Conservation (phyloP, 2,888 invertebrate species). For the Athalia cordata region DNA sequence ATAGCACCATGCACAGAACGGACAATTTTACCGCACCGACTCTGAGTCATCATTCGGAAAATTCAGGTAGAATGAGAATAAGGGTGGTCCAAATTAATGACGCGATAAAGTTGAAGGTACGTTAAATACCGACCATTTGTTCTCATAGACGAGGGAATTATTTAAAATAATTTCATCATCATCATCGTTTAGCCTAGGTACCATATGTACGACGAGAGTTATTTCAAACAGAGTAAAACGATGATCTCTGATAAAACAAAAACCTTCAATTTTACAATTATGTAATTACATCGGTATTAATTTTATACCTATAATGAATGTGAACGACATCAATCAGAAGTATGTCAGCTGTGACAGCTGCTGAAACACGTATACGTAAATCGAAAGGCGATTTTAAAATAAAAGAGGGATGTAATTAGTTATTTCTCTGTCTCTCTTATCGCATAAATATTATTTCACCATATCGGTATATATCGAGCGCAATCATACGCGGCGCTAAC, state of each 20-base stretch:
- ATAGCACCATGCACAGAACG: too few relatives aligned
- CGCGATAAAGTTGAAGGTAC: too few relatives aligned
- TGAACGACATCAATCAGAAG: conserved; percentile 19
- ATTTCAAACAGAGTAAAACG: conserved; percentile 21
- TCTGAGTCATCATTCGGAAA: too few relatives aligned
- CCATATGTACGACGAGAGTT: conserved; percentile 4
- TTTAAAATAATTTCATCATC: too few relatives aligned
- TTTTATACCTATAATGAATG: background rate
- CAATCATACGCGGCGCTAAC: conserved; percentile 7
- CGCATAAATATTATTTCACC: background rate
- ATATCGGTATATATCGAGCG: background rate
- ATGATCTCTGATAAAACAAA: conserved; percentile 1
- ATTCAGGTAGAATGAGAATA: too few relatives aligned
- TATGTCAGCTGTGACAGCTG: background rate
- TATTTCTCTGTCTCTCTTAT: too few relatives aligned
- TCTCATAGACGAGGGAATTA: too few relatives aligned
- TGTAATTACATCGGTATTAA: conserved; percentile 1
- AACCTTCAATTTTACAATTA: background rate
- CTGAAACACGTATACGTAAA: background rate
- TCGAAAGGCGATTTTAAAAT: conserved; percentile 13
- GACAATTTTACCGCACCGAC: too few relatives aligned
- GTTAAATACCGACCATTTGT: too few relatives aligned
- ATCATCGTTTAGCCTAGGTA: too few relatives aligned
- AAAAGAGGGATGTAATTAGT: too few relatives aligned
- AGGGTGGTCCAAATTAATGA: too few relatives aligned